These are phyloP conservation scores for Eulemur coronatus DNA, from an alignment of 2,797 vertebrate species.

Conservation along the genomic window DNA sequence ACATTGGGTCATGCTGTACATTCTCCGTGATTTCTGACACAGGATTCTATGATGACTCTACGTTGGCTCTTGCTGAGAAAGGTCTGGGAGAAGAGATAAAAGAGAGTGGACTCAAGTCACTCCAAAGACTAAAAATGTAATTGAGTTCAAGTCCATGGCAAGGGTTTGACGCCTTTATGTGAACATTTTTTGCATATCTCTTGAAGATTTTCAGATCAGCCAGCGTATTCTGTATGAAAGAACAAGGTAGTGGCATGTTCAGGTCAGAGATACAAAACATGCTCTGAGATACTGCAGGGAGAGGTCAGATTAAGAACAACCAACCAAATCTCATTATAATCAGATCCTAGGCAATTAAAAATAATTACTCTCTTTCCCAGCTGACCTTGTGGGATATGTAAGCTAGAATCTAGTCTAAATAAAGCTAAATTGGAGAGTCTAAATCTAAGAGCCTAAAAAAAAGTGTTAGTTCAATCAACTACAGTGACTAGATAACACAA, in stretches of 20 bases:
- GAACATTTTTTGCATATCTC: neutral
- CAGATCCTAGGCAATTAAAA: conserved; percentile 69
- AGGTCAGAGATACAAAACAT: conserved; percentile 36
- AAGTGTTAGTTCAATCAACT: neutral
- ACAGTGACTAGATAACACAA: conserved; percentile 33
- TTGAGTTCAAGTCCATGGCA: conserved; percentile 30
- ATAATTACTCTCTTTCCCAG: conserved; percentile 56
- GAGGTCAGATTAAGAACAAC: conserved; percentile 67
- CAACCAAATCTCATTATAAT: conserved; percentile 64
- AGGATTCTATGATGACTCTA: neutral
- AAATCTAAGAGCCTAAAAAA: conserved; percentile 40
- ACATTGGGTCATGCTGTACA: neutral
- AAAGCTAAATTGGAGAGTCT: conserved; percentile 57
- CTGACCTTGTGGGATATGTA: conserved; percentile 61
- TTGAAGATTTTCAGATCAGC: conserved; percentile 46
- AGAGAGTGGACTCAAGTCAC: neutral
- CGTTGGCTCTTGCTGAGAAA: neutral
- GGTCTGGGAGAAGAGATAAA: neutral
- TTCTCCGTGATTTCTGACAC: neutral
- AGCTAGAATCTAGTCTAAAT: conserved; percentile 63
- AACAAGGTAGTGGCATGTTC: conserved; percentile 12
- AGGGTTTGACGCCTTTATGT: conserved; percentile 15
- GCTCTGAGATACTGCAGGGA: neutral
- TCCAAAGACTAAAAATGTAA: conserved; percentile 28
- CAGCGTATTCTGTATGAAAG: neutral